A percentile compares a stretch with the other conserved stretches of the same genome.
Evolutionary conservation across 2,888 invertebrate genomes (phyloP).

Genomic region (Eugnorisma glareosa): DNA sequence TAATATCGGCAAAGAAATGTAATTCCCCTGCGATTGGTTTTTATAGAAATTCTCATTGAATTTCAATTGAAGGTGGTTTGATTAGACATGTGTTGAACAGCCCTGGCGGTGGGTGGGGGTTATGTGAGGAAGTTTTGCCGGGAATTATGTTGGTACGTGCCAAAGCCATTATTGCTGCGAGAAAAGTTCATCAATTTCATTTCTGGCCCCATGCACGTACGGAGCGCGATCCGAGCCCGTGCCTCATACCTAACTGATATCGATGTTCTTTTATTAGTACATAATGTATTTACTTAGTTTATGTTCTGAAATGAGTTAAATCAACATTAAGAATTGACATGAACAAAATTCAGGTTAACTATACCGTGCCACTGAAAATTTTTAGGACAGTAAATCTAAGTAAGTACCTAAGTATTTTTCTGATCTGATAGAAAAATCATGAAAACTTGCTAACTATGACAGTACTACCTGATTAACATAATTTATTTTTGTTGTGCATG

Average conservation of each 20-base stretch:
- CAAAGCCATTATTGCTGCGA: constrained; percentile 91
- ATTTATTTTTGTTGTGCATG: constrained; percentile 36
- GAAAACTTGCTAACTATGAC: constrained; percentile 16
- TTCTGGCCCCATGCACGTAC: constrained; percentile 80
- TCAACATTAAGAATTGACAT: neutral
- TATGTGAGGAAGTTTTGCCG: constrained; percentile 89
- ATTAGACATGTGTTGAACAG: constrained; percentile 68
- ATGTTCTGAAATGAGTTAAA: neutral
- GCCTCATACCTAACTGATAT: constrained; percentile 59
- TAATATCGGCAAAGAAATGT: constrained; percentile 18
- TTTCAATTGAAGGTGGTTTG: constrained; percentile 39
- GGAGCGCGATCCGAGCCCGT: constrained; percentile 51
- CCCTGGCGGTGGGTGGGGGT: constrained; percentile 81
- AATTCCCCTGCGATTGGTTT: constrained; percentile 27
- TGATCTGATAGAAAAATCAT: constrained; percentile 2
- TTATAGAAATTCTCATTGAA: constrained; percentile 35
- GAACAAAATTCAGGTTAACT: neutral
- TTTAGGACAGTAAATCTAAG: neutral
- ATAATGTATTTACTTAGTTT: constrained; percentile 32
- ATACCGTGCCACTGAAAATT: neutral
- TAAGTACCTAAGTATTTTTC: neutral
- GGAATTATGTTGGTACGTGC: constrained; percentile 91
- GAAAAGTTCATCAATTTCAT: constrained; percentile 91
- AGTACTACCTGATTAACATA: neutral
- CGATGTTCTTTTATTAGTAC: constrained; percentile 51